Evolutionary conservation across 2,113 vertebrate genomes (phyloP).

Genomic region (Trogon melanurus): DNA sequence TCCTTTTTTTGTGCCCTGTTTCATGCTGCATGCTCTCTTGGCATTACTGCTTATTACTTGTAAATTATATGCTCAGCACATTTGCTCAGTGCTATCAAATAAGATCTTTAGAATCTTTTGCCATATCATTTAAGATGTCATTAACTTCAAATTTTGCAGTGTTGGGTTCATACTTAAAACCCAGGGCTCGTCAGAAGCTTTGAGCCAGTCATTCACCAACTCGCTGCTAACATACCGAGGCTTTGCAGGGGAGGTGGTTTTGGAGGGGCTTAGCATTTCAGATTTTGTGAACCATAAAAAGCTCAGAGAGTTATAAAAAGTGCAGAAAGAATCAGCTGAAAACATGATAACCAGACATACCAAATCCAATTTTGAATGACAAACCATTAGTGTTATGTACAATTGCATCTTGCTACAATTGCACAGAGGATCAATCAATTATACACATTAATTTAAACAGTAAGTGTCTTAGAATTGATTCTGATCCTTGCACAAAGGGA

Average conservation of each 20-base stretch:
- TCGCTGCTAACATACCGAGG: not conserved
- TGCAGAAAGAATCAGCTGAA: not conserved
- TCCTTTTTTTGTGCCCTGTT: not conserved
- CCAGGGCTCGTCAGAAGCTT: not conserved
- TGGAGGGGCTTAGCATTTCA: not conserved
- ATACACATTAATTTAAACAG: not conserved
- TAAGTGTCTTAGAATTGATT: not conserved
- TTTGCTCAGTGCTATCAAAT: not conserved
- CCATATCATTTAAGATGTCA: not conserved
- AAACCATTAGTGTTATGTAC: not conserved
- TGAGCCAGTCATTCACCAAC: not conserved
- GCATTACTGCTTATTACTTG: not conserved
- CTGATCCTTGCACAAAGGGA: not conserved
- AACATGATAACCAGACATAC: not conserved
- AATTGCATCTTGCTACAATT: not conserved
- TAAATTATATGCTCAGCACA: not conserved
- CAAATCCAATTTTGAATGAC: slow-evolving; percentile 12
- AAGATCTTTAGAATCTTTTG: not conserved
- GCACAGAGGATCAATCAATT: not conserved
- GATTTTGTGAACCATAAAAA: not conserved
- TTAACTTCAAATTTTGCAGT: not conserved
- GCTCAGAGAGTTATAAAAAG: not conserved
- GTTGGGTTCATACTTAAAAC: not conserved
- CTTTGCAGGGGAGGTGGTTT: not conserved
- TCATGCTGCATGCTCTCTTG: not conserved